Percentiles rank a stretch among this genome's conserved stretches.
Conservation (phyloP, 2,797 vertebrate species). For the Hypotaenidia philippensis region DNA sequence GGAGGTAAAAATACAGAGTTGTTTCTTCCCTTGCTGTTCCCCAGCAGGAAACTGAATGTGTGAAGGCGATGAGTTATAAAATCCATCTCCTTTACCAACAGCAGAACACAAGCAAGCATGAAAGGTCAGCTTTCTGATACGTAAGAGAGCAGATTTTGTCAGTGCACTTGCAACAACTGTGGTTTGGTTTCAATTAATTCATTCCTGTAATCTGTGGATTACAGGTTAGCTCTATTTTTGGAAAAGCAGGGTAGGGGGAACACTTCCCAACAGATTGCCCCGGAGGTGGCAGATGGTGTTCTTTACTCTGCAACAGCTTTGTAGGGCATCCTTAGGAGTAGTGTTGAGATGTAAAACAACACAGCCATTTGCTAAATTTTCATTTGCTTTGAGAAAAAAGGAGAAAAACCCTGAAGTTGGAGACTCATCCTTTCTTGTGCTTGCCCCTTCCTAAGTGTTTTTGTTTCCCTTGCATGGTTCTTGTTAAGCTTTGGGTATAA, state of each 20-base stretch:
- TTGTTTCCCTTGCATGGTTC: neutral
- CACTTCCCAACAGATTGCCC: neutral
- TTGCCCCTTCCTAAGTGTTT: neutral
- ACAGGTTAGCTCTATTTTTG: constrained; percentile 36
- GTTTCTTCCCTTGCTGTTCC: neutral
- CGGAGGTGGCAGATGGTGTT: constrained; percentile 27
- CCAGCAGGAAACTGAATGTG: neutral
- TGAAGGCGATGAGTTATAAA: neutral
- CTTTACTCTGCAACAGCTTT: neutral
- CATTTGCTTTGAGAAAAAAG: neutral
- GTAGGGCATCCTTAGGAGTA: neutral
- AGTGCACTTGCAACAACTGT: neutral
- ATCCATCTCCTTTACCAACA: neutral
- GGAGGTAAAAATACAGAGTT: neutral
- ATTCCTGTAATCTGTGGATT: constrained; percentile 27
- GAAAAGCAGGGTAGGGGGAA: neutral
- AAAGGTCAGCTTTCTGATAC: neutral
- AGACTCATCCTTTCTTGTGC: neutral
- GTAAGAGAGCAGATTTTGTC: neutral
- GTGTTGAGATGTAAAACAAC: neutral
- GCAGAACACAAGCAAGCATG: neutral
- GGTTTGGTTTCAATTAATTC: neutral
- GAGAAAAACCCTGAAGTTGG: neutral
- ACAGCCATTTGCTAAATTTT: neutral
- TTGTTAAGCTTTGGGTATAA: neutral